phyloP scores from a whole-genome alignment of 2,797 vertebrate species.

The Peromyscus melanophrys region DNA sequence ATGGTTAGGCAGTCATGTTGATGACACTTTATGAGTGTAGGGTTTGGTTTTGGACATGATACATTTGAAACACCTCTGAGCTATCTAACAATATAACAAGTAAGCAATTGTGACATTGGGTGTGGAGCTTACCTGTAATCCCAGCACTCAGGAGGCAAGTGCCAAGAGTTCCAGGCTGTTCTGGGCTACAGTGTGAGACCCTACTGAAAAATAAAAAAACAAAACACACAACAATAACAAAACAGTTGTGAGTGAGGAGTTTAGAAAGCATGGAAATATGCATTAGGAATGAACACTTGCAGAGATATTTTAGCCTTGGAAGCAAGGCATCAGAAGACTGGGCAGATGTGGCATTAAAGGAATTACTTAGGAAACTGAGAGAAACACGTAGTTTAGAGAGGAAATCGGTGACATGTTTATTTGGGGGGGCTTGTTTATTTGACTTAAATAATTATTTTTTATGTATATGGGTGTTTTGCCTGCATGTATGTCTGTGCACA shows the following conservation, averaged over 20 bases:
- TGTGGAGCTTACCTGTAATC: too few species aligned
- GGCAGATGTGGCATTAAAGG: neutral
- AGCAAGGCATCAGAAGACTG: neutral
- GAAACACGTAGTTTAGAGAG: neutral
- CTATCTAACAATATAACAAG: neutral
- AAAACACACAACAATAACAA: neutral
- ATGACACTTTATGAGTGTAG: too few species aligned
- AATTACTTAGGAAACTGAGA: slow-evolving; percentile 32
- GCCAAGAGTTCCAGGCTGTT: too few species aligned
- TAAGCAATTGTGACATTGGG: neutral
- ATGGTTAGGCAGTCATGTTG: too few species aligned
- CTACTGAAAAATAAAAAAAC: neutral
- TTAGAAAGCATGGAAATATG: neutral
- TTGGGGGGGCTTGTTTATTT: neutral
- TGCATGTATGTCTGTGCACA: neutral
- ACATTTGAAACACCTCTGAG: neutral
- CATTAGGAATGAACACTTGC: neutral
- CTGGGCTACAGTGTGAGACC: neutral
- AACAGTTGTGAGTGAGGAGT: neutral
- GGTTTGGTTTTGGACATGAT: neutral
- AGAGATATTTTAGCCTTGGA: neutral
- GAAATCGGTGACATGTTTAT: neutral
- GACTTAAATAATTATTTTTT: neutral
- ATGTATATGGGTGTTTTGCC: neutral
- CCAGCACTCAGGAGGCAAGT: too few species aligned